Percentiles rank a stretch among this genome's conserved stretches.
These are phyloP conservation scores for Machaerirhynchus nigripectus DNA, from an alignment of 2,113 vertebrate species.

Conservation along the genomic window DNA sequence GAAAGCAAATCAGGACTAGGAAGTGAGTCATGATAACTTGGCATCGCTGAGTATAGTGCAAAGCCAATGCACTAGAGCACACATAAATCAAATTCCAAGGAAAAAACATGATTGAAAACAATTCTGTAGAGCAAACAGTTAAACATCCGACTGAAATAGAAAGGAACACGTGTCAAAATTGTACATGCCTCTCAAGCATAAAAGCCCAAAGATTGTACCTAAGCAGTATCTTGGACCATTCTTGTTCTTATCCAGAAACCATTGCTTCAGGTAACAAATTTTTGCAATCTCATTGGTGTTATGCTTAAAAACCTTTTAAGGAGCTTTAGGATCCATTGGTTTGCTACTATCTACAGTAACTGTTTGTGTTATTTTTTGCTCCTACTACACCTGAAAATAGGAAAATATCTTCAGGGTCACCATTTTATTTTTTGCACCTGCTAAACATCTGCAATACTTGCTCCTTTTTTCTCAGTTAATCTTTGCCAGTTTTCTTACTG, in stretches of 20 bases:
- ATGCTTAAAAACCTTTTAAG: neutral
- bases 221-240: neutral
- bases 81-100: neutral
- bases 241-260: neutral
- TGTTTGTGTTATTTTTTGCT: neutral
- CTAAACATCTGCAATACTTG: neutral
- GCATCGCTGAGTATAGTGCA: neutral
- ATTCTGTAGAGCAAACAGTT: neutral
- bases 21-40: slow-evolving; percentile 27
- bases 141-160: neutral
- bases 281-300: neutral
- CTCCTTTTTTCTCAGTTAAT: neutral
- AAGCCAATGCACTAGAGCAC: neutral
- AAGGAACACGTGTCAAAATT: neutral
- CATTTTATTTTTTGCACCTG: neutral
- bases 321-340: neutral
- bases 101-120: neutral
- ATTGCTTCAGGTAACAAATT: neutral
- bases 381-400: neutral
- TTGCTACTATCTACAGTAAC: neutral
- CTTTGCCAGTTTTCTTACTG: neutral
- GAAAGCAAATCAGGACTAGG: slow-evolving; percentile 6
- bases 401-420: neutral
- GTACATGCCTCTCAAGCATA: neutral
- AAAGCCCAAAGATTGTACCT: neutral